Conservation (phyloP, 2,113 vertebrate species). For the Tragelaphus scriptus region DNA sequence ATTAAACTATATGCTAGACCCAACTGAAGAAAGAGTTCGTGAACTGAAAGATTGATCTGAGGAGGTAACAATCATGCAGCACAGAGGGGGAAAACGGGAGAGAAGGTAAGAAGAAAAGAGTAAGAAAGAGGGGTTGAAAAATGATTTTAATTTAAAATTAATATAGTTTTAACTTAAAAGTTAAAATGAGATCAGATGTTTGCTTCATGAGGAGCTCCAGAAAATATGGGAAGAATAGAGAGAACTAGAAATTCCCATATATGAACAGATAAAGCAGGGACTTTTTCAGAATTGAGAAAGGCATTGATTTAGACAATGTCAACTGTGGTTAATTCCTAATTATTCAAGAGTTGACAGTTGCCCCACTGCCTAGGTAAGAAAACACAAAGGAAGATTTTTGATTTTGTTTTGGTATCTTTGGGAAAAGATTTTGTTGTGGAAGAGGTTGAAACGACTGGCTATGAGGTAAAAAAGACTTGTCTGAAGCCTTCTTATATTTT, state of each 20-base stretch:
- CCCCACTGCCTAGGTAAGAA: background rate
- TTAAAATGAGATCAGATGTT: background rate
- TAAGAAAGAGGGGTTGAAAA: background rate
- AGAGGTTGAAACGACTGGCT: background rate
- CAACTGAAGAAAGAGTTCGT: background rate
- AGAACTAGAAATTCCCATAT: background rate
- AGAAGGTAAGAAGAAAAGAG: background rate
- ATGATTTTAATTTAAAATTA: background rate
- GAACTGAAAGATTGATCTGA: background rate
- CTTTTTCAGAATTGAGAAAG: constrained; percentile 15
- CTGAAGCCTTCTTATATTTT: constrained; percentile 2
- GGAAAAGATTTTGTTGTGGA: constrained; percentile 1
- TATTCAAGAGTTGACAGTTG: background rate
- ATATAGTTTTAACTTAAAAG: background rate
- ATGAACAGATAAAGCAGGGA: background rate
- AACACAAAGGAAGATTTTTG: background rate
- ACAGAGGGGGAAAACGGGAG: background rate
- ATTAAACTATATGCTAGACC: background rate
- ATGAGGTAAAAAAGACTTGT: background rate
- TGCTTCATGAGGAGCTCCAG: background rate
- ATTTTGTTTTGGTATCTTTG: constrained; percentile 30
- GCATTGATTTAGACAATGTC: background rate
- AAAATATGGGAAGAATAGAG: background rate
- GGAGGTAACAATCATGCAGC: background rate
- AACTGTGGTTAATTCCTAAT: background rate